Percentiles rank a stretch among this genome's conserved stretches.
These are phyloP conservation scores for Nomada fabriciana DNA, from an alignment of 2,888 invertebrate genomes.

Conservation along the genomic window DNA sequence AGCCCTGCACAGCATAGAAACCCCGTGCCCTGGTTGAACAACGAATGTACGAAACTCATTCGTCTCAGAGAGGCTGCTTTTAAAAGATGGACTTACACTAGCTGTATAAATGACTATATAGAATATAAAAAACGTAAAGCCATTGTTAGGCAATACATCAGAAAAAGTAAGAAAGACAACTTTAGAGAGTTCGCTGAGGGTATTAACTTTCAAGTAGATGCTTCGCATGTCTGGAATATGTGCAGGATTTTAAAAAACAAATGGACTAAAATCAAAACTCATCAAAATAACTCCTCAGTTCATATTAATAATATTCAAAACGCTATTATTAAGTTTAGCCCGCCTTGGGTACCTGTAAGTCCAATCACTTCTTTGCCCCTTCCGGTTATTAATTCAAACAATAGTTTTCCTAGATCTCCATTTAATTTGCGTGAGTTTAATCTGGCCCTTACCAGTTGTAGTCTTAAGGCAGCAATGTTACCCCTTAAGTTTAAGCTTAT, in stretches of 20 bases:
- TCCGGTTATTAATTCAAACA: background rate
- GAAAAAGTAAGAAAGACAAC: background rate
- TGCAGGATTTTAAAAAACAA: background rate
- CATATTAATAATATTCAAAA: background rate
- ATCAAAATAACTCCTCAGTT: background rate
- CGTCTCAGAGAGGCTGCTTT: background rate
- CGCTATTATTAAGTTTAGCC: background rate
- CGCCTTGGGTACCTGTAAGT: background rate
- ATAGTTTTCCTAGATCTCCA: background rate
- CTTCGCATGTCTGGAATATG: background rate
- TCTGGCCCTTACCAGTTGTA: background rate
- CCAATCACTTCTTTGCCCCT: background rate
- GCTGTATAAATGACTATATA: background rate
- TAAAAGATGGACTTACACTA: background rate
- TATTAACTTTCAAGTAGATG: background rate
- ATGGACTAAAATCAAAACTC: background rate
- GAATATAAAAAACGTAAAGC: background rate
- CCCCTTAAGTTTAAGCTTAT: too few relatives aligned
- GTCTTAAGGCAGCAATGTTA: too few relatives aligned
- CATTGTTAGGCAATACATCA: background rate
- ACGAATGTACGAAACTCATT: background rate
- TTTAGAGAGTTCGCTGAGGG: background rate
- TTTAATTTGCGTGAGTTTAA: background rate
- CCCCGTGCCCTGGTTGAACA: background rate
- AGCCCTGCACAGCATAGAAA: background rate